Evolutionary conservation across 2,797 vertebrate species (phyloP), one percentile per base, ranked within the genome.

Genomic region (Danio kyathit): DNA sequence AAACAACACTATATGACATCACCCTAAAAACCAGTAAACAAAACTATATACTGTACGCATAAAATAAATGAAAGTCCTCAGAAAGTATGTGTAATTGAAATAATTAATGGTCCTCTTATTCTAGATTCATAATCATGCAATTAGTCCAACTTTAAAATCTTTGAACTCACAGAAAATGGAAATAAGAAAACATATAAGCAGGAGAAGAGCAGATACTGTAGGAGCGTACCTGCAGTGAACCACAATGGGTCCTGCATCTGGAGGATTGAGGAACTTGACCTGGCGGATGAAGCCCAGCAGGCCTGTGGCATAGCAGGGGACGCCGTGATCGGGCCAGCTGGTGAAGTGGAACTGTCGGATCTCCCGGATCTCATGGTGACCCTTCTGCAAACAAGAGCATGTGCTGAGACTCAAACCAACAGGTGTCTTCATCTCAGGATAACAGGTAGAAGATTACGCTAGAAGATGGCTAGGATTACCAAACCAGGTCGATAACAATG

Each of bases 261-360:
- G 96, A 0, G 96, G 96, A 84, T 98, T 99, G 84, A 99, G 96
- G 88, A 98, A 98, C 93, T 99, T 99, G 88, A 99, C 97, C 87
- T 98, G 97, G 7, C 97, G 95, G 29, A 99, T 95, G 19, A 99
- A 99, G 84, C 97, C 97, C 83, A 99, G 91, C 46, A 99, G 95
- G 49, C 98, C 98, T 0, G 97, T 99, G 91, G 98, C 96, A 0
- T 98, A 98, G 87, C 97, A 99, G 82, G 98, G 98, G 13, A 99
- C 97, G 0, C 98, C 98, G 0, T 99, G 97, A 91, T 99, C 98
- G 0, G 97, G 98, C 98, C 98, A 99, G 92, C 97, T 98, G 90
- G 97, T 99, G 92, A 99, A 99, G 82, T 99, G 98, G 87, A 99
- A 99, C 92, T 99, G 98, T 10, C 97, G 96, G 65, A 99, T 96